Base-by-base conservation (phyloP, 1,140 invertebrate genomes). In the Harpegnathos saltator region DNA sequence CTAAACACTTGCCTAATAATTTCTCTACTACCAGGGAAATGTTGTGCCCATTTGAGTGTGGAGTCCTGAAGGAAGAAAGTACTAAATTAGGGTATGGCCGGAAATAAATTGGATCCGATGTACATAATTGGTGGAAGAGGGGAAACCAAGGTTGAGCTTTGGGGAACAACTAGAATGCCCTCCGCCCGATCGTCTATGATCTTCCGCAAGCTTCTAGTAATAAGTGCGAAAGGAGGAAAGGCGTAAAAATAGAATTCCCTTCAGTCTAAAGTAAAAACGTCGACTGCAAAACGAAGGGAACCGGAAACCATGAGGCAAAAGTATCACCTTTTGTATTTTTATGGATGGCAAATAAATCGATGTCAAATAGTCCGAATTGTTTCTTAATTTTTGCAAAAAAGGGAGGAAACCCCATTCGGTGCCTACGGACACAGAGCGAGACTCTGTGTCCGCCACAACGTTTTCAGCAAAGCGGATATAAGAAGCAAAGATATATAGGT, bases 391-490 rank as follows among this genome's bases (percentile, higher is more conserved):
- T 4, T 5, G 0, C 1, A 5, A 14, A 3, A 48, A 3, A 58
- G 52, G 29, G 5, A 33, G 1, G 1, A 33, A 33, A 5, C 5
- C 29, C 9, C 33, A 80, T 24, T 80, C 75, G 0, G 75, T 80
- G 26, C 68, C 75, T 12, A 26, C 19, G 12, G 68, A 26, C 1
- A 22, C 1, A 1, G 15, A 5, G 0, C 75, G 22, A 9, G 75
- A 80, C 26, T 61, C 69, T 0, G 0, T 11, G 26, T 85, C 84
- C 3, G 78, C 29, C 1, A 63, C 14, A 7, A 22, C 1, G 66
- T 85, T 85, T 1, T 73, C 66, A 19, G 58, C 59, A 12, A 58
- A 82, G 2, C 11, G 12, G 22, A 85, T 73, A 7, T 81, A 73
- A 0, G 77, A 72, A 0, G 66, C 74, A 26, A 62, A 69, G 3